Percentiles rank a stretch among this genome's conserved stretches.
These are phyloP conservation scores for Macropodus opercularis DNA, from an alignment of 2,797 vertebrate species.

Conservation along the genomic window DNA sequence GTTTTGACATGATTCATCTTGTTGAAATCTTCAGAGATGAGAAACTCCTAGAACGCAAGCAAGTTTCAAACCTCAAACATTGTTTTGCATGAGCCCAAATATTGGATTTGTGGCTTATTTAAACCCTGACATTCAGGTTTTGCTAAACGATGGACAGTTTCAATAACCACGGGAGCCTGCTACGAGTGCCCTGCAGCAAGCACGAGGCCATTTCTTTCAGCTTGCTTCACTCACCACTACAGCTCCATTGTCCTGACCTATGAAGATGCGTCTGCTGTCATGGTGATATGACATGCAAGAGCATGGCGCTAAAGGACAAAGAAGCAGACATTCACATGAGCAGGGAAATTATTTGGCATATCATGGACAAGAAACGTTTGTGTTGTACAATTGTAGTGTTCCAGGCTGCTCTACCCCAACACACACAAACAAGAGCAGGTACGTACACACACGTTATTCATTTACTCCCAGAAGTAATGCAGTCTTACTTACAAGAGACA, in stretches of 20 bases:
- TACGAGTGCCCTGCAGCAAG: neutral
- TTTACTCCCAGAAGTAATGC: neutral
- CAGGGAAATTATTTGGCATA: neutral
- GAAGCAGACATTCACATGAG: neutral
- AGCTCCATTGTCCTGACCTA: slow-evolving; percentile 96
- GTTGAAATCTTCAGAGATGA: slow-evolving; percentile 98
- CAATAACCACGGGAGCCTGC: neutral
- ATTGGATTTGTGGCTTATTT: slow-evolving; percentile 10
- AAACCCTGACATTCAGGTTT: slow-evolving; percentile 14
- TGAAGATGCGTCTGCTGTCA: slow-evolving; percentile 94
- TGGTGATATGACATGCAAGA: slow-evolving; percentile 95
- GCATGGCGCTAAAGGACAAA: slow-evolving; percentile 85
- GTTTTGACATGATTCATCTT: slow-evolving; percentile 98
- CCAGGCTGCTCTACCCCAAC: neutral
- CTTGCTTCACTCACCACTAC: slow-evolving; percentile 87
- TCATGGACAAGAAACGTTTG: neutral
- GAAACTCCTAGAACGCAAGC: slow-evolving; percentile 87
- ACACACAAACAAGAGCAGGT: neutral
- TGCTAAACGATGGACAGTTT: neutral
- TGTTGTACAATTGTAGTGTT: neutral
- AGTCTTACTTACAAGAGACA: slow-evolving; percentile 91
- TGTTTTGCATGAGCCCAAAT: slow-evolving; percentile 22
- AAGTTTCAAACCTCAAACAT: slow-evolving; percentile 24
- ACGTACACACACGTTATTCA: neutral
- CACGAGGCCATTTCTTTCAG: slow-evolving; percentile 3